Base-by-base conservation (phyloP, 2,113 vertebrate species). In the Lutjanus erythropterus region DNA sequence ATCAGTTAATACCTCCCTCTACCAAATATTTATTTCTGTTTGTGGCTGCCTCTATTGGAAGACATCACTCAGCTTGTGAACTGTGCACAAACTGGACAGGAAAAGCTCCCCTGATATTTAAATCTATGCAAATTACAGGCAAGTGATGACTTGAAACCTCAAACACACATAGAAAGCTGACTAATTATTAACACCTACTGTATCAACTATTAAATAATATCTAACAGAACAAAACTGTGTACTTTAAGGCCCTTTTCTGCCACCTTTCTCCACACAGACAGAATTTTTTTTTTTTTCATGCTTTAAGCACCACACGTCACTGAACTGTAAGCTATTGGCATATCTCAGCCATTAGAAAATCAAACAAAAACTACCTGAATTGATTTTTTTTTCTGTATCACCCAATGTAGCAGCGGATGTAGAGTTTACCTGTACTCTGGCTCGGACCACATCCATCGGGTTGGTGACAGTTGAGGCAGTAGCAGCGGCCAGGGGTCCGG, bases 401-500 rank as follows among this genome's bases (percentile, higher is more conserved):
- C 18, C 50, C 44, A 31, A 66, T n/a, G n/a, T n/a, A n/a, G n/a
- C n/a, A n/a, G n/a, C n/a, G n/a, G 21, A n/a, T 71, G 52, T 14
- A 9, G 29, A 0, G 5, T 1, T 35, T 90, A 99, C 98, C 97
- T 99, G 98, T 3, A 99, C 96, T 41, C 98, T 94, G 19, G 98
- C 96, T 90, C 98, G 93, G 84, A 99, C 95, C 71, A 99, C 97
- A 2, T 99, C 98, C 98, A 99, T 99, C 2, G 98, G 98, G 86
- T 99, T 99, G 91, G 98, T 99, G 90, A 99, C 95, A 0, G 97
- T 96, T 23, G 97, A 97, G 49, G 98, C 97, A 0, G 98, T 99
- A 0, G 97, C 97, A 2, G 97, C 98, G 0, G 98, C 98, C 1
- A 99, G 86, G 0, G 98, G 98, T 71, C 97, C 98, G 0, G 98